Percentiles rank a stretch among this genome's conserved stretches.
Conservation (phyloP, 2,797 vertebrate genomes). For the Enteromius mattozi region DNA sequence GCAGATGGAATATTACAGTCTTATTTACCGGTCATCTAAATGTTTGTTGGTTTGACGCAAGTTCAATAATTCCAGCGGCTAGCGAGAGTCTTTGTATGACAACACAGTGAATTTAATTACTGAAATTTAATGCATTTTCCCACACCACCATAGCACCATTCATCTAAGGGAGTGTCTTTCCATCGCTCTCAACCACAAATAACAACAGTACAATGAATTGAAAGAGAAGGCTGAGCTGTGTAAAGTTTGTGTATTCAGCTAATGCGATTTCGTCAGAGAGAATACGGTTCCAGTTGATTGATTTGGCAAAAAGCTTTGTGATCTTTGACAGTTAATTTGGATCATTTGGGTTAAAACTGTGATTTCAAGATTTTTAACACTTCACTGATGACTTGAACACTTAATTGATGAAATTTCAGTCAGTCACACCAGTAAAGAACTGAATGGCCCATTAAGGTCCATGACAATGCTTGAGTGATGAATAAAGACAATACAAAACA, state of each 20-base stretch:
- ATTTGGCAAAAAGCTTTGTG: slow-evolving; percentile 17
- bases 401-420: slow-evolving; percentile 25
- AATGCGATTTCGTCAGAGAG: slow-evolving; percentile 14
- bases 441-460: slow-evolving; percentile 8
- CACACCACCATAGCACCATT: slow-evolving; percentile 13
- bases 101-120: neutral
- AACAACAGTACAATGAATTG: slow-evolving; percentile 16
- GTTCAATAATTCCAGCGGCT: slow-evolving; percentile 15
- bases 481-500: slow-evolving; percentile 51
- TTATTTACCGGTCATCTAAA: slow-evolving; percentile 6
- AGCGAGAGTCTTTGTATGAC: neutral
- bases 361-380: slow-evolving; percentile 22
- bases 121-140: slow-evolving; percentile 25
- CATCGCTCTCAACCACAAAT: slow-evolving; percentile 18
- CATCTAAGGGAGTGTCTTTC: slow-evolving; percentile 28
- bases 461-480: slow-evolving; percentile 52
- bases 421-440: slow-evolving; percentile 22
- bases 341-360: slow-evolving; percentile 9
- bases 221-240: neutral
- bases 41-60: neutral
- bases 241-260: slow-evolving; percentile 28
- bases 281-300: neutral
- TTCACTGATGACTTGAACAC: slow-evolving; percentile 12
- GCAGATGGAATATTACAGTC: neutral
- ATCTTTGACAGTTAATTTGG: neutral